Evolutionary conservation across 2,797 vertebrate genomes (phyloP).

Genomic region (Smutsia temminckii): DNA sequence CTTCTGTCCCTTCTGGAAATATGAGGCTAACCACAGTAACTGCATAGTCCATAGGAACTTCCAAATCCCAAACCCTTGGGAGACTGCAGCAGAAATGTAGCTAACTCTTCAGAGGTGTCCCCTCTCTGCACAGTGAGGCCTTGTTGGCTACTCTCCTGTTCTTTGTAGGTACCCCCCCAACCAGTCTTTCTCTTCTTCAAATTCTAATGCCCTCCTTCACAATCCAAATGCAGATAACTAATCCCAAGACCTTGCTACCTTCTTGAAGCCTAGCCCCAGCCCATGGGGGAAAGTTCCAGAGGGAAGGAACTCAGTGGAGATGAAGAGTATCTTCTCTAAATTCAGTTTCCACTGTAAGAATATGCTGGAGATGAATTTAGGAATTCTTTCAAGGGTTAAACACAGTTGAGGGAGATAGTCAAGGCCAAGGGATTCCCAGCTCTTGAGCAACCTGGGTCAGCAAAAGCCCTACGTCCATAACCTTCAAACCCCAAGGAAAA

Average conservation of each 20-base stretch:
- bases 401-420: not conserved
- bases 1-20: not conserved
- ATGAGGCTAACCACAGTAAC: not conserved
- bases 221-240: not conserved
- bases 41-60: not conserved
- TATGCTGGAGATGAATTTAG: not conserved
- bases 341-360: not conserved
- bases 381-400: not conserved
- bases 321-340: not conserved
- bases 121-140: not conserved
- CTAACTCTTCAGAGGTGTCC: not conserved
- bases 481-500: not conserved
- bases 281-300: not conserved
- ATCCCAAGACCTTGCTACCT: not conserved
- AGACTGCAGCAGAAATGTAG: not conserved
- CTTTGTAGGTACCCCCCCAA: not conserved
- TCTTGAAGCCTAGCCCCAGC: not conserved
- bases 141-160: not conserved
- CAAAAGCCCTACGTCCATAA: not conserved
- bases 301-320: not conserved
- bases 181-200: not conserved
- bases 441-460: not conserved
- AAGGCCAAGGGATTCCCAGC: not conserved
- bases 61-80: not conserved
- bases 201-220: not conserved